Conservation (phyloP, 2,797 vertebrate species). For the Tragopan temminckii region DNA sequence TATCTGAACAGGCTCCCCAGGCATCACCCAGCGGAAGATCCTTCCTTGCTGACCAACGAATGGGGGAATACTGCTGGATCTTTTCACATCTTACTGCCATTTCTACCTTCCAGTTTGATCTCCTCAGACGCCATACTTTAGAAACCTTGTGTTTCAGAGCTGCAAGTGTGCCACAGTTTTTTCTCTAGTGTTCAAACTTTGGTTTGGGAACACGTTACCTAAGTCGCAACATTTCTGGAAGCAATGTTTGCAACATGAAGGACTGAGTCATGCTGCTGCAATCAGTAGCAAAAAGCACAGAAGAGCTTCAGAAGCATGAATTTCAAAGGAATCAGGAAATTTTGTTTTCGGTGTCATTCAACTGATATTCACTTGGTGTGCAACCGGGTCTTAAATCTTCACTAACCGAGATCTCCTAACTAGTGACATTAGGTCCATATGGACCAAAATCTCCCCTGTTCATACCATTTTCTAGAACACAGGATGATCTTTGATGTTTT, state of each 20-base stretch:
- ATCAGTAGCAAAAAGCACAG: not conserved
- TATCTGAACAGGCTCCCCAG: not conserved
- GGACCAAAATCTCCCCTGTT: not conserved
- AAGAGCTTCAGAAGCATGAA: not conserved
- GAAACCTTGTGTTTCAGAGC: not conserved
- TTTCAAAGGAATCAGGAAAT: not conserved
- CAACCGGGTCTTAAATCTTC: not conserved
- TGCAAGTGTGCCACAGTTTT: not conserved
- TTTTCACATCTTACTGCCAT: rapidly evolving
- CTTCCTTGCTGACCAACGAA: not conserved
- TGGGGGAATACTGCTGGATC: not conserved
- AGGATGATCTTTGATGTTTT: not conserved
- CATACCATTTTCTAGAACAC: not conserved
- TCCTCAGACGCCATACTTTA: not conserved
- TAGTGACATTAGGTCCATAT: not conserved
- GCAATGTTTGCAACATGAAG: not conserved
- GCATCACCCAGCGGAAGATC: rapidly evolving
- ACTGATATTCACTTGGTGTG: rapidly evolving
- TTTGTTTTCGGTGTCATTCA: not conserved
- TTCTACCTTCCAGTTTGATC: not conserved
- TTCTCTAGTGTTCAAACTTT: rapidly evolving
- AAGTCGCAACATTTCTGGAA: not conserved
- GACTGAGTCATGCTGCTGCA: not conserved
- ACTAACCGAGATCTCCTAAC: not conserved
- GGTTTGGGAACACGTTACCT: not conserved